Evolutionary conservation across 2,797 vertebrate species (phyloP).

Genomic region (Alauda arvensis): DNA sequence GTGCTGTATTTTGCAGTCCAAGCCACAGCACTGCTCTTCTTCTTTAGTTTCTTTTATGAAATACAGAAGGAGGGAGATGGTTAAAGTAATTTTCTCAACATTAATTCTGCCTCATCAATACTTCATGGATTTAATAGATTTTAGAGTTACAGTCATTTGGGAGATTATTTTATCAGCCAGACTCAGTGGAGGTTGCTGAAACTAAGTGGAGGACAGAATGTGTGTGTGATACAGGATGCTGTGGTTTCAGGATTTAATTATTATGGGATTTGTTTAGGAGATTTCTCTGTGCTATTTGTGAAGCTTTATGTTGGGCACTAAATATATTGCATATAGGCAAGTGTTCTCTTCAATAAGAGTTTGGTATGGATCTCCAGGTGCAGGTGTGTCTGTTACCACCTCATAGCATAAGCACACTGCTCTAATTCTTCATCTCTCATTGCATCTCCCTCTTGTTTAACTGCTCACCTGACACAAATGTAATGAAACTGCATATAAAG

Average conservation of each 20-base stretch:
- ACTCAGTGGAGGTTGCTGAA: slow-evolving; percentile 7
- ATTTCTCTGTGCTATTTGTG: slow-evolving; percentile 27
- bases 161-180: slow-evolving; percentile 23
- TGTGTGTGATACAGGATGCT: slow-evolving; percentile 1
- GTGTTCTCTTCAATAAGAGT: slow-evolving; percentile 21
- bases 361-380: neutral
- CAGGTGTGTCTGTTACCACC: slow-evolving; percentile 16
- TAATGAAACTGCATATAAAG: slow-evolving; percentile 25
- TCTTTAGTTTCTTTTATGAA: neutral
- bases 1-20: neutral
- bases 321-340: neutral
- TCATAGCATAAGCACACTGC: neutral
- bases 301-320: slow-evolving; percentile 1
- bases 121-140: slow-evolving; percentile 35
- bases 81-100: neutral
- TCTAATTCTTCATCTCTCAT: slow-evolving; percentile 6
- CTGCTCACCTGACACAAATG: slow-evolving; percentile 7
- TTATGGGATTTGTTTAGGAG: slow-evolving; percentile 35
- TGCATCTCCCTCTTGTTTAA: neutral
- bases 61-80: neutral
- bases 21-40: neutral
- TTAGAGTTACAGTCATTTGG: slow-evolving; percentile 1
- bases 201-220: slow-evolving; percentile 21
- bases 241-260: slow-evolving; percentile 22
- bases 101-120: slow-evolving; percentile 41